A percentile compares a stretch with the other conserved stretches of the same genome.
phyloP scores from a whole-genome alignment of 2,888 invertebrate genomes.

The Sycophila texana region DNA sequence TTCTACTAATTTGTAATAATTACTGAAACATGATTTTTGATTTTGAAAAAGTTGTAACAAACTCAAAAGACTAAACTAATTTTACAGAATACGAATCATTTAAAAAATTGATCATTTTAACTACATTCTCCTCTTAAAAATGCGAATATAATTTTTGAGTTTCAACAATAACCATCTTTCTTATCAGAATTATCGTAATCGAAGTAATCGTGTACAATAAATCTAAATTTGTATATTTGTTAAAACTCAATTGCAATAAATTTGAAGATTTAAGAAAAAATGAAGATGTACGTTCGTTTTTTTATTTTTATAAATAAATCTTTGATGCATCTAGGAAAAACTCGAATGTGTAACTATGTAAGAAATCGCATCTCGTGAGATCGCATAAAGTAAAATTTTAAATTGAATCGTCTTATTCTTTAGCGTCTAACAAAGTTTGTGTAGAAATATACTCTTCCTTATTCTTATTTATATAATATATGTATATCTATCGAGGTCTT shows the following conservation, averaged over 20 bases:
- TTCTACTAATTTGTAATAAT: slow-evolving; percentile 1
- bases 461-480: slow-evolving; percentile 62
- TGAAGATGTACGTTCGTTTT: slow-evolving; percentile 43
- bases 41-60: slow-evolving; percentile 16
- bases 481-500: slow-evolving; percentile 62
- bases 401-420: slow-evolving; percentile 43
- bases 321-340: slow-evolving; percentile 33
- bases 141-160: slow-evolving; percentile 28
- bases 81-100: slow-evolving; percentile 24
- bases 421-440: slow-evolving; percentile 55
- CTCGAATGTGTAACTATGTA: slow-evolving; percentile 36
- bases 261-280: neutral
- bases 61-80: slow-evolving; percentile 13
- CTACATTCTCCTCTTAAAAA: slow-evolving; percentile 39
- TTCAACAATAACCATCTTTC: slow-evolving; percentile 39
- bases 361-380: slow-evolving; percentile 23
- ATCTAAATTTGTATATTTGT: slow-evolving; percentile 25
- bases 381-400: slow-evolving; percentile 34
- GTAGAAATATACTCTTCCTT: slow-evolving; percentile 60
- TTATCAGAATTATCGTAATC: slow-evolving; percentile 32
- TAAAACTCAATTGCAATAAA: slow-evolving; percentile 33
- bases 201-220: slow-evolving; percentile 16
- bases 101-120: slow-evolving; percentile 2
- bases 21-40: slow-evolving; percentile 20
- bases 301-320: slow-evolving; percentile 29